phyloP scores from a whole-genome alignment of 2,797 vertebrate species.

The Notamacropus eugenii region DNA sequence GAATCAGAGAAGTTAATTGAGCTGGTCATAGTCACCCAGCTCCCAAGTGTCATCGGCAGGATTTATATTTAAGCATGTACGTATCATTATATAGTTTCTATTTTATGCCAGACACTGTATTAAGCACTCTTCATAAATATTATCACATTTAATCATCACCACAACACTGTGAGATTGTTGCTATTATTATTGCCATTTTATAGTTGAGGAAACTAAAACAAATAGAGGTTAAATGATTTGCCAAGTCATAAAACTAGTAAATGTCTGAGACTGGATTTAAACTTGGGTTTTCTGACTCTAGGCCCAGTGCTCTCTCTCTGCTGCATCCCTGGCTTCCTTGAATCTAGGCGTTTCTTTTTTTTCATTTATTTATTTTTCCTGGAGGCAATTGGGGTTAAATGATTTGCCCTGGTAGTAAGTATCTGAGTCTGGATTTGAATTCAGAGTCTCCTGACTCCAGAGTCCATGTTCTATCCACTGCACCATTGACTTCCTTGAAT shows the following conservation, averaged over 20 bases:
- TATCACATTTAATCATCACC: slow-evolving; percentile 12
- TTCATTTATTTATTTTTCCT: too few relatives aligned
- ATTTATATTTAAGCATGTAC: slow-evolving; percentile 36
- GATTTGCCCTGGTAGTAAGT: too few relatives aligned
- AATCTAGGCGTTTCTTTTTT: too few relatives aligned
- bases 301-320: too few relatives aligned
- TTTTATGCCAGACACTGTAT: neutral
- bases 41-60: slow-evolving; percentile 26
- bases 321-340: too few relatives aligned
- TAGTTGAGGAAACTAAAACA: neutral
- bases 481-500: neutral
- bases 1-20: neutral
- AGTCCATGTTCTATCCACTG: too few relatives aligned
- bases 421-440: too few relatives aligned
- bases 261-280: neutral
- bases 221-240: neutral
- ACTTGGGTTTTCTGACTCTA: neutral
- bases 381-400: too few relatives aligned
- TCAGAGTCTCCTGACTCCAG: too few relatives aligned
- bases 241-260: neutral
- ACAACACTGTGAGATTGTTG: neutral
- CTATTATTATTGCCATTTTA: neutral
- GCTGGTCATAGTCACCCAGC: neutral
- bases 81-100: neutral
- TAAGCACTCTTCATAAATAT: neutral